A percentile compares a stretch with the other conserved stretches of the same genome.
phyloP scores from a whole-genome alignment of 2,888 invertebrate species.

The Leptogaster cylindrica region DNA sequence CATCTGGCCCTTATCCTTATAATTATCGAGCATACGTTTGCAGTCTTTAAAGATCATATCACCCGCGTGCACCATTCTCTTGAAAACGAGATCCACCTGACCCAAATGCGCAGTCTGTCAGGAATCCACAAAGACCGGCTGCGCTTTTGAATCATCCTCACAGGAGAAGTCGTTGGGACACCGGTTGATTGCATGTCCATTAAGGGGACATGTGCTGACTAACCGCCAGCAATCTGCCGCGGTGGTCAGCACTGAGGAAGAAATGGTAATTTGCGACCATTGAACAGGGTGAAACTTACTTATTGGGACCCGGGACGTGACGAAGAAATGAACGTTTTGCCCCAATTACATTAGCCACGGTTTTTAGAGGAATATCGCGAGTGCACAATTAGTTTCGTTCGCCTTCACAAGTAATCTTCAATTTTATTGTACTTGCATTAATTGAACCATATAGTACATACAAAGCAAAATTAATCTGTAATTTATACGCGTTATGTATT shows the following conservation, averaged over 20 bases:
- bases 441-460: too few species aligned
- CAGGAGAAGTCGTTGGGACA: slow-evolving; percentile 4
- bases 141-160: slow-evolving; percentile 10
- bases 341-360: too few species aligned
- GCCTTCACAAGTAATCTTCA: too few species aligned
- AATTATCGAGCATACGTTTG: slow-evolving; percentile 36
- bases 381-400: too few species aligned
- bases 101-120: background rate
- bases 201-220: slow-evolving; percentile 29
- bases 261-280: background rate
- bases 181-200: slow-evolving; percentile 34
- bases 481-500: too few species aligned
- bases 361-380: too few species aligned
- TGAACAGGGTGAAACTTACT: too few species aligned
- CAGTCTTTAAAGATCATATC: slow-evolving; percentile 31
- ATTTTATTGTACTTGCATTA: too few species aligned
- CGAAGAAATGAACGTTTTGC: too few species aligned
- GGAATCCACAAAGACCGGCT: slow-evolving; percentile 3
- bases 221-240: background rate
- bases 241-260: background rate
- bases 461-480: too few species aligned
- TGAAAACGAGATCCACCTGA: slow-evolving; percentile 34
- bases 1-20: slow-evolving; percentile 30
- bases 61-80: too few species aligned
- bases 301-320: too few species aligned